Base-by-base conservation (phyloP, 2,113 vertebrate species). In the Perca fluviatilis region DNA sequence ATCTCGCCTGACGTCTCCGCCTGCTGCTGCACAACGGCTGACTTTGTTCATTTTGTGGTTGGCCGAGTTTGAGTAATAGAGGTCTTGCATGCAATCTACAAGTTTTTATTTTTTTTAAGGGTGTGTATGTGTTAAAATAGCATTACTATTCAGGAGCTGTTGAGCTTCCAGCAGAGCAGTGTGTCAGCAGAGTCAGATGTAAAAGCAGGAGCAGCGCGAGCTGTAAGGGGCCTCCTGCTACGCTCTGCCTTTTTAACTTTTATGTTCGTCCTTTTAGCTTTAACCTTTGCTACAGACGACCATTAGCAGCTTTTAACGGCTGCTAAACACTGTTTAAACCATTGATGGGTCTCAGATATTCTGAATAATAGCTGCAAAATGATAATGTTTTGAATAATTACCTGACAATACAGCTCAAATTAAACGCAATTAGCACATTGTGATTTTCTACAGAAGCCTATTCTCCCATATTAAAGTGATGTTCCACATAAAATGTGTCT, bases 41-140 rank as follows among this genome's bases (percentile, higher is more conserved):
- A 86, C 86, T 88, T 49, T 80, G 86, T 91, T 92, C 90, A 92
- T 93, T 93, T 91, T 90, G 92, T 91, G 92, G 54, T 88, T 88
- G 90, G 91, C 13, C 83, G 79, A 61, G 78, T 92, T 89, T 89
- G 83, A 93, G 91, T 90, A 92, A 93, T 91, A 68, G 91, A 87
- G 82, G 87, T 76, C 79, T 63, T 54, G 80, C 88, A 82, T 88
- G 77, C 69, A 83, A 83, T 84, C 66, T 84, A 83, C 54, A 21
- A 78, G 74, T 33, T 5, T 72, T 36, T 80, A 50, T 19, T 40
- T 68, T 64, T 40, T 49, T 18, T 27, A 69, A 73, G 43, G 74
- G 67, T 75, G 79, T 74, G 72, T 67, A 58, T 47, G 72, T 83
- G 77, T 84, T 82, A 50, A 83, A 76, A 72, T 50, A 75, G 75